Base-by-base conservation (phyloP, 2,113 vertebrate genomes). In the Tympanuchus pallidicinctus region DNA sequence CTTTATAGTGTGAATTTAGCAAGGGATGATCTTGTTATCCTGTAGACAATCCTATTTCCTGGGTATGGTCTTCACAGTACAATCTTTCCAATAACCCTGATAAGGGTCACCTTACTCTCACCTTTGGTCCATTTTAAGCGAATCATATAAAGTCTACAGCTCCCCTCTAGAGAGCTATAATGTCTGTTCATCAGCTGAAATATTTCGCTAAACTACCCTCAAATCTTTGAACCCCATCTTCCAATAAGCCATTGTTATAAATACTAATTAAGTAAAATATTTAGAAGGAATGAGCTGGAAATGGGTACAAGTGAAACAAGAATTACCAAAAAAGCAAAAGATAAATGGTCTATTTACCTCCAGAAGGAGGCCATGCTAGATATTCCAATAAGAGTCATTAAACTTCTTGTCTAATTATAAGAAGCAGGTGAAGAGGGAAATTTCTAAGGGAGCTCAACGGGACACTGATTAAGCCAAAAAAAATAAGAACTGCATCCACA, bases 241-340 rank as follows among this genome's bases (percentile, higher is more conserved):
- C 93, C 85, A 89, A 82, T 69, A 90, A 94, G 65, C 36, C 52
- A 92, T 90, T 90, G 59, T 90, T 96, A 94, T 86, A 96, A 94
- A 94, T 95, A 93, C 66, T 94, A 92, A 96, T 96, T 96, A 96
- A 95, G 72, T 75, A 82, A 90, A 85, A 89, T 85, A 82, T 96
- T 95, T 95, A 75, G 90, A 86, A 48, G 57, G 50, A 93, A 95
- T 59, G 66, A 64, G 81, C 43, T 93, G 54, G 80, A 92, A 93
- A 83, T 43, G 67, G 71, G 71, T 89, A 89, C 6, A 7, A 88
- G 83, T 88, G 72, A 73, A 80, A 85, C 74, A 84, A 30, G 47
- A 59, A 96, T 93, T 94, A 63, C 50, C 70, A 91, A 88, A 91
- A 82, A 95, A 93, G 81, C 27, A 78, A 74, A 93, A 93, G 88